A percentile compares a stretch with the other conserved stretches of the same genome.
Conservation (phyloP, 2,797 vertebrate species). For the Pogonophryne albipinna region DNA sequence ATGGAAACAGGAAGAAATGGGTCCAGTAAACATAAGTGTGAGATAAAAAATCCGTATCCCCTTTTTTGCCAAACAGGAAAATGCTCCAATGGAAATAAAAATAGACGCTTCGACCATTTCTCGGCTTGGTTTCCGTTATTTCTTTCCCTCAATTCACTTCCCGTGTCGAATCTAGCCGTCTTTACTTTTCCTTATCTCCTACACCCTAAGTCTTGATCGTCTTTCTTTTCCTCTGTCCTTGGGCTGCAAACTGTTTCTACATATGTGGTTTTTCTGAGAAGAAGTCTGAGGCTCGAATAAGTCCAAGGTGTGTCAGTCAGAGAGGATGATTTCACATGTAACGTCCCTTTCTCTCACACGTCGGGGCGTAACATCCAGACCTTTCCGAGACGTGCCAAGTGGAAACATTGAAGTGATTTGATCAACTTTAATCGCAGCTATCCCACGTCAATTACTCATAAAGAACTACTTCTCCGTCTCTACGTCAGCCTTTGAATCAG, state of each 20-base stretch:
- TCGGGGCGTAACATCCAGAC: slow-evolving; percentile 1
- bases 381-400: neutral
- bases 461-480: neutral
- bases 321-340: too few species aligned
- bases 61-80: slow-evolving; percentile 26
- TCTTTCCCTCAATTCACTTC: slow-evolving; percentile 30
- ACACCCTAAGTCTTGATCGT: slow-evolving; percentile 11
- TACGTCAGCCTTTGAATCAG: slow-evolving; percentile 15
- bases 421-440: too few species aligned
- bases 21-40: slow-evolving; percentile 51
- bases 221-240: slow-evolving; percentile 4
- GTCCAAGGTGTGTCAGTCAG: slow-evolving; percentile 6
- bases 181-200: slow-evolving; percentile 54
- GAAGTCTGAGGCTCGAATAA: slow-evolving; percentile 18
- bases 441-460: neutral
- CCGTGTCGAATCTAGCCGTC: slow-evolving; percentile 61
- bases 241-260: slow-evolving; percentile 31
- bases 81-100: slow-evolving; percentile 13
- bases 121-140: slow-evolving; percentile 22
- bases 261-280: slow-evolving; percentile 21
- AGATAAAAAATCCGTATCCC: slow-evolving; percentile 65
- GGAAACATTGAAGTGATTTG: neutral
- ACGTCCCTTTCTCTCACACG: too few species aligned
- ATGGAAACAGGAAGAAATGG: slow-evolving; percentile 53
- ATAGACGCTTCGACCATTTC: slow-evolving; percentile 39